Base-by-base conservation (phyloP, 2,888 invertebrate species). In the Melipona beecheii region DNA sequence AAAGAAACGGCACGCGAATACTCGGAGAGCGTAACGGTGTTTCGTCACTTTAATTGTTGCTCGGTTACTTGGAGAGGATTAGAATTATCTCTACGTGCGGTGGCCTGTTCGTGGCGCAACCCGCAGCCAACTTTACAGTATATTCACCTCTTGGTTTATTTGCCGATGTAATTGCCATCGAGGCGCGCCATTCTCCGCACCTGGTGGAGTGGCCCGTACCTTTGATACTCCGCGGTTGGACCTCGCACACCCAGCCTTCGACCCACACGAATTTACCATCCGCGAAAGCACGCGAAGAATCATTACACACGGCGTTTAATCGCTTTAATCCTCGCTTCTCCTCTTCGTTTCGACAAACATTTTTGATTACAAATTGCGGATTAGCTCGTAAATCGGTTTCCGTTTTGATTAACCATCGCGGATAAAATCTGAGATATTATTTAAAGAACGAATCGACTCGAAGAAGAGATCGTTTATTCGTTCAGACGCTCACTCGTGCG, bases 131-230 rank as follows among this genome's bases (percentile, higher is more conserved):
- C 85, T 82, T 85, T 78, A 77, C 88, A 82, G 88, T 88, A 80
- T 88, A 83, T 88, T 88, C 86, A 88, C 87, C 83, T 85, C 82
- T 76, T 83, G 87, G 85, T 88, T 90, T 89, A 90, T 90, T 90
- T 90, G 87, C 86, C 87, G 83, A 88, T 89, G 86, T 88, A 91
- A 90, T 90, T 91, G 90, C 88, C 88, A 85, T 85, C 83, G 86
- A 75, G 90, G 91, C 91, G 89, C 85, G 86, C 88, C 88, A 86
- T 88, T 88, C 88, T 88, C 88, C 88, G 86, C 88, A 88, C 88
- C 88, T 88, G 88, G 88, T 82, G 85, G 83, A 88, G 85, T 86
- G 82, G 86, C 83, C 88, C 85, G 81, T 86, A 83, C 88, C 88
- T 86, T 86, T 76, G 82, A 81, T 81, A 82, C 84, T 83, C 56